Evolutionary conservation across 2,113 vertebrate species (phyloP).

Genomic region (Calyptommatus sinebrachiatus): DNA sequence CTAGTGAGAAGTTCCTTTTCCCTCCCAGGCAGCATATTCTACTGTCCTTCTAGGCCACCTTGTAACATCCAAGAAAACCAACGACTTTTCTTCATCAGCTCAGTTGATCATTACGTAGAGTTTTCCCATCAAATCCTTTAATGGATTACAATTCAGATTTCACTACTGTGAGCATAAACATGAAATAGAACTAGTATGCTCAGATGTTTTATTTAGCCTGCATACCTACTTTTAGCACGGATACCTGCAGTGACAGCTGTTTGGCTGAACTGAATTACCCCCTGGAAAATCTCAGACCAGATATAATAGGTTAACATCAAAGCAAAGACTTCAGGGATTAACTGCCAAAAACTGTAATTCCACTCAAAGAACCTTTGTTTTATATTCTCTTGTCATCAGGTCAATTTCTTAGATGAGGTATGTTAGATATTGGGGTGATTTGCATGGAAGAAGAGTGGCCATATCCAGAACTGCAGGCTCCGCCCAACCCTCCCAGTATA

Average conservation of each 20-base stretch:
- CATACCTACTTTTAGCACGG: constrained; percentile 13
- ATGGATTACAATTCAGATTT: background rate
- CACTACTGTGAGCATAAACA: background rate
- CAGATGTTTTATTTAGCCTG: constrained; percentile 32
- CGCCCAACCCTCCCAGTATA: background rate
- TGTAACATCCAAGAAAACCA: background rate
- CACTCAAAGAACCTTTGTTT: background rate
- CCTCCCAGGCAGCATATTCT: background rate
- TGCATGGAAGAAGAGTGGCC: background rate
- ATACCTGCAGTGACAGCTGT: background rate
- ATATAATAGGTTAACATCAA: constrained; percentile 18
- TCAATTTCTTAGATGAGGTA: too few species aligned
- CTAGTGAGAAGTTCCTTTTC: too few species aligned
- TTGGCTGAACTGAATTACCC: background rate
- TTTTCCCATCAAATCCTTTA: background rate
- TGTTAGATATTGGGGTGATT: background rate
- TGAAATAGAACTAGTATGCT: constrained; percentile 13
- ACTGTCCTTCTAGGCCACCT: background rate
- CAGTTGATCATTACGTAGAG: background rate
- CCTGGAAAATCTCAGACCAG: constrained; percentile 15
- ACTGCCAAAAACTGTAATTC: background rate
- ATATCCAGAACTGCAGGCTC: background rate
- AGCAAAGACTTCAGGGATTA: background rate
- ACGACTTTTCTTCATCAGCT: background rate
- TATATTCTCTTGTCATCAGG: too few species aligned